Evolutionary conservation across 2,113 vertebrate genomes (phyloP), one percentile per base, ranked within the genome.

Genomic region (Vidua chalybeata): DNA sequence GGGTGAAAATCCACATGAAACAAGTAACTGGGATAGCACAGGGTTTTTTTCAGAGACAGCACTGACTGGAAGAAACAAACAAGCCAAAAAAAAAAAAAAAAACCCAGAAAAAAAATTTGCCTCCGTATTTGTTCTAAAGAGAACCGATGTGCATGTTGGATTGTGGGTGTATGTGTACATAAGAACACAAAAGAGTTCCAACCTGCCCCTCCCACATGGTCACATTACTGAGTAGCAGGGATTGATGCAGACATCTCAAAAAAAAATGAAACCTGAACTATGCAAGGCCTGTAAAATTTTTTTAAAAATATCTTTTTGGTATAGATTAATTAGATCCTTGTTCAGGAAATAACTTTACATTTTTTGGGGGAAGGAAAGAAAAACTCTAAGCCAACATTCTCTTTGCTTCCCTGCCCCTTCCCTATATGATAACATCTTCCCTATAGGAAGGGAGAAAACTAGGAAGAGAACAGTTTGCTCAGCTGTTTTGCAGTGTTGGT

Each of bases 121-220:
- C 14, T 62, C 45, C 16, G 28, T 41, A 31, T 59, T 69, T 63
- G 13, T 14, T 84, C 35, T 78, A 1, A 0, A 77, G 46, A 73
- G 22, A 74, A 72, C 22, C 0, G 0, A 35, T n/a, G 3, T 2
- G 3, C 49, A 24, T 2, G 0, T 39, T 63, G 31, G 24, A 78
- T n/a, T 55, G 18, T 7, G 4, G 11, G 22, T 63, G 4, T 39
- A 33, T 10, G 11, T 3, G 1, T 41, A 71, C 35, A 30, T 3
- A 56, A 27, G 7, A 35, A 48, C 23, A 55, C 4, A 39, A 30
- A 59, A 41, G 23, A 81, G 24, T 24, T 81, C 39, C 23, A 77
- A 39, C 4, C 10, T 72, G 52, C 19, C 30, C 39, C n/a, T 63
- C 45, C 52, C 62, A 71, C 10, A 58, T 7, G 4, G n/a, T 11